phyloP scores from a whole-genome alignment of 2,888 invertebrate genomes.

The Eupithecia exiguata region DNA sequence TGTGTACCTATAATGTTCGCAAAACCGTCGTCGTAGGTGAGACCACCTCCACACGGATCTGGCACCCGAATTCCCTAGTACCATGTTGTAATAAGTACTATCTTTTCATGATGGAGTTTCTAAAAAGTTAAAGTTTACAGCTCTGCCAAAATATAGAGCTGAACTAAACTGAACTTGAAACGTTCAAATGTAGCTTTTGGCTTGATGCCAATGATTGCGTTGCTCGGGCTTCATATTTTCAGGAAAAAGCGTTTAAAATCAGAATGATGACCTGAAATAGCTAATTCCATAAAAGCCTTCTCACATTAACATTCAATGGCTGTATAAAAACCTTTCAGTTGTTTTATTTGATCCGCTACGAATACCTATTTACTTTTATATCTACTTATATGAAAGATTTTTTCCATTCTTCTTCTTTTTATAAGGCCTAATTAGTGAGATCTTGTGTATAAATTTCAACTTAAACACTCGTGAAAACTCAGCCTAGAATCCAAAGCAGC shows the following conservation, averaged over 20 bases:
- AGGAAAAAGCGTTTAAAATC: not conserved
- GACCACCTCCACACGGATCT: no score
- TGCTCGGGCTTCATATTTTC: not conserved
- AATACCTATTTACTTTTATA: no score
- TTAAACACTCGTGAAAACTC: no score
- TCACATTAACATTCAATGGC: not conserved
- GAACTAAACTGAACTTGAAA: not conserved
- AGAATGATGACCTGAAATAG: not conserved
- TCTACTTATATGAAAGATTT: no score
- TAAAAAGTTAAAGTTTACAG: not conserved
- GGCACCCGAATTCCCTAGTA: no score
- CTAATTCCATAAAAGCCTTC: not conserved
- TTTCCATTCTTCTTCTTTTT: no score
- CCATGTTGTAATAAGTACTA: not conserved
- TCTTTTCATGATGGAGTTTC: not conserved
- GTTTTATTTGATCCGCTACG: not conserved
- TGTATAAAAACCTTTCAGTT: not conserved
- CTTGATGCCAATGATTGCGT: not conserved
- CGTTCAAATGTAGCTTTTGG: slow-evolving; percentile 1
- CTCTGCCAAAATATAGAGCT: not conserved
- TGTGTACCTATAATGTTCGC: no score
- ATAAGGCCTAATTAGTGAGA: no score
- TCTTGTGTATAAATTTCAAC: no score
- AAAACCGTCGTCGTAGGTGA: no score
- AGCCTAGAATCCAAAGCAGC: no score